Evolutionary conservation across 2,113 vertebrate genomes (phyloP).

Genomic region (Barnardius zonarius): DNA sequence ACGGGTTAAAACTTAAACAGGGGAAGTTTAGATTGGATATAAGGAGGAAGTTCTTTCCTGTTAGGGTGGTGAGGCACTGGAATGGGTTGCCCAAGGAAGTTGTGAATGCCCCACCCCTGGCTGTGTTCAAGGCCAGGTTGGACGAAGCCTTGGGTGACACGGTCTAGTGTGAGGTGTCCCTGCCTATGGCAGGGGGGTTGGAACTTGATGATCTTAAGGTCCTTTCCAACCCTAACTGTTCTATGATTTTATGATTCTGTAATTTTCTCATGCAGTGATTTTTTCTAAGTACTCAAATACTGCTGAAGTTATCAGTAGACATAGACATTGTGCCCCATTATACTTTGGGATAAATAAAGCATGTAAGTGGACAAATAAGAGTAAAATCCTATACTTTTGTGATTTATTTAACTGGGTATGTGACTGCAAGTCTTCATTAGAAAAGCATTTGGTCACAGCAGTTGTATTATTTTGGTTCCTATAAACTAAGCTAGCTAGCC

Average conservation of each 20-base stretch:
- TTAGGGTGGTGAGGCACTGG: too few species aligned
- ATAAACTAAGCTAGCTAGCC: neutral
- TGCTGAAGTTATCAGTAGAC: neutral
- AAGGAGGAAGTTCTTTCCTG: too few species aligned
- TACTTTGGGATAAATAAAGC: neutral
- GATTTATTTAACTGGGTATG: neutral
- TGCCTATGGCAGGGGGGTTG: too few species aligned
- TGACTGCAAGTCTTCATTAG: neutral
- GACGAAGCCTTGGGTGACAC: too few species aligned
- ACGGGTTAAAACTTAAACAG: too few species aligned
- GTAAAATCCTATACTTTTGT: neutral
- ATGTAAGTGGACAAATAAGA: neutral
- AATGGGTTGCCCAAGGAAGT: too few species aligned
- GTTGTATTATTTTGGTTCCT: neutral
- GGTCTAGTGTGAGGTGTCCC: too few species aligned
- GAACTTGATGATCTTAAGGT: too few species aligned
- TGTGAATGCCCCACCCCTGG: too few species aligned
- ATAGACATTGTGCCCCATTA: neutral
- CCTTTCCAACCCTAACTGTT: too few species aligned
- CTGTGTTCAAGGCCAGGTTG: too few species aligned
- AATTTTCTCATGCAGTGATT: neutral
- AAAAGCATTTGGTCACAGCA: neutral
- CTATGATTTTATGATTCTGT: neutral
- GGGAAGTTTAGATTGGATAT: too few species aligned
- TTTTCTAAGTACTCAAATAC: neutral